Evolutionary conservation across 2,797 vertebrate species (phyloP).

Genomic region (Urosaurus nigricauda): DNA sequence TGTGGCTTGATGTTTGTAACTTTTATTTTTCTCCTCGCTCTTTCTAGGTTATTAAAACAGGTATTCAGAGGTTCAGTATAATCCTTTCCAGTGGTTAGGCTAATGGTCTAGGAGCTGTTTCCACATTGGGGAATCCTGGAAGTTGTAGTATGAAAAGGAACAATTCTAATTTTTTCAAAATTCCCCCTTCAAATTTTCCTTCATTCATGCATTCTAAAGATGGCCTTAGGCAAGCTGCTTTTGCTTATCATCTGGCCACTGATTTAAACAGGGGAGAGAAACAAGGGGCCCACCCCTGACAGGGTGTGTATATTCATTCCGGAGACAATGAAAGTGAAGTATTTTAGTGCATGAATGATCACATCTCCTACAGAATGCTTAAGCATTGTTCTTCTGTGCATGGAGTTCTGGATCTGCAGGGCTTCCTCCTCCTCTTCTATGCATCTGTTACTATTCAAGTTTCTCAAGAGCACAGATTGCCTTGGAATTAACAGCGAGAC

Average conservation of each 20-base stretch:
- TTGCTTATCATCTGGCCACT: background rate
- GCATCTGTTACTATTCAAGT: background rate
- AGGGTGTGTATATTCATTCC: background rate
- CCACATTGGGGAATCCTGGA: background rate
- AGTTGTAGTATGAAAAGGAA: background rate
- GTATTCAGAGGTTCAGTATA: background rate
- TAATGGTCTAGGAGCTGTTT: background rate
- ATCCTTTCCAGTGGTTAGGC: background rate
- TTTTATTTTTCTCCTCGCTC: background rate
- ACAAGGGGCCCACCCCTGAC: background rate
- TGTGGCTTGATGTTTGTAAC: background rate
- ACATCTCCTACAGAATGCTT: background rate
- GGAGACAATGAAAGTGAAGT: background rate
- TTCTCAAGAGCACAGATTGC: background rate
- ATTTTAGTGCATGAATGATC: background rate
- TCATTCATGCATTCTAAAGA: background rate
- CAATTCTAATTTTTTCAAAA: background rate
- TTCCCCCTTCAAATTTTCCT: background rate
- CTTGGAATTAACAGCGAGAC: background rate
- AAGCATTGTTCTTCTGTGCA: background rate
- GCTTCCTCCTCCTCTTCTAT: background rate
- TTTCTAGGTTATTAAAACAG: slow-evolving; percentile 13
- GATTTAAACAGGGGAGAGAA: background rate
- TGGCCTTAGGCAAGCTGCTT: background rate
- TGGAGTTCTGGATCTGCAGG: background rate